Evolutionary conservation across 1,140 invertebrate species (phyloP).

Genomic region (Pogonus chalceus): DNA sequence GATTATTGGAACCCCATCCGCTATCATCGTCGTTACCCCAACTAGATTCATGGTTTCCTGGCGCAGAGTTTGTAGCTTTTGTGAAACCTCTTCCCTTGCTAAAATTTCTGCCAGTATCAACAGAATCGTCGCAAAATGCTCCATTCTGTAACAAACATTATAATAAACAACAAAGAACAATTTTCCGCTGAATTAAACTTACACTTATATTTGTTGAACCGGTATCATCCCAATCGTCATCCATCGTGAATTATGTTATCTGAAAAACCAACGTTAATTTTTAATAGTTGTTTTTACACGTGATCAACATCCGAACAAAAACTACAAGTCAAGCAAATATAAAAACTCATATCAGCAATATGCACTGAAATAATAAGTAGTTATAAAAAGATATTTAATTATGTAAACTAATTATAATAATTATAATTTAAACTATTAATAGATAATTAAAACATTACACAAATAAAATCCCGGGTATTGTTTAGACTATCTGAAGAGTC

Average conservation of each 20-base stretch:
- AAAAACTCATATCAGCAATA: too few species aligned
- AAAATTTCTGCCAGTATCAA: conserved; percentile 21
- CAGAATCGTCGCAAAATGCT: conserved; percentile 19
- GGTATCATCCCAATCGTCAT: conserved; percentile 20
- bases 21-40: not conserved
- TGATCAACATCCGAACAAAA: too few species aligned
- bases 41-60: conserved; percentile 10
- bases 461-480: too few species aligned
- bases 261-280: not conserved
- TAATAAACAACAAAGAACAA: not conserved
- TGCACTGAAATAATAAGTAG: too few species aligned
- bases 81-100: conserved; percentile 28
- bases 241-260: conserved; percentile 15
- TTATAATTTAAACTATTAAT: too few species aligned
- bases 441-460: too few species aligned
- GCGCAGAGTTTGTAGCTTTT: conserved; percentile 14
- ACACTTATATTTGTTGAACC: not conserved
- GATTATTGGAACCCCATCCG: not conserved
- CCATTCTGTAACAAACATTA: not conserved
- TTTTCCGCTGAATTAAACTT: not conserved
- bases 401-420: too few species aligned
- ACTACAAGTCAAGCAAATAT: too few species aligned
- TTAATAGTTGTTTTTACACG: not conserved
- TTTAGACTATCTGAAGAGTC: too few species aligned
- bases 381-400: too few species aligned